phyloP scores from a whole-genome alignment of 2,113 vertebrate species.

The Scalopus aquaticus region DNA sequence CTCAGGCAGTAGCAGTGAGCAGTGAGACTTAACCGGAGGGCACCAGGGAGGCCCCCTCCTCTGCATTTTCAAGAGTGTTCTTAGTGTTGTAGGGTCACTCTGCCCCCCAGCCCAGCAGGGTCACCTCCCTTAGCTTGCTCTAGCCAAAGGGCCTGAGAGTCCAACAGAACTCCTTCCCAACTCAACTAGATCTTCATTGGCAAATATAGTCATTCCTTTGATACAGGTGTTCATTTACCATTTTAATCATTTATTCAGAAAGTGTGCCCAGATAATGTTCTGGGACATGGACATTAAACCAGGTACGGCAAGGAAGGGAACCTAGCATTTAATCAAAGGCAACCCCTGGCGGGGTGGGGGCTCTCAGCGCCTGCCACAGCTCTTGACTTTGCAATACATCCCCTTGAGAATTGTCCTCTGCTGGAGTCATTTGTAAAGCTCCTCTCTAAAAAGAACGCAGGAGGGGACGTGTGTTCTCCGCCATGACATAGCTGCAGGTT shows the following conservation, averaged over 20 bases:
- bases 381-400: slow-evolving; percentile 50
- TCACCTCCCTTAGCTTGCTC: neutral
- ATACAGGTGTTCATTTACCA: neutral
- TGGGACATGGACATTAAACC: neutral
- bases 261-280: neutral
- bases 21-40: no score
- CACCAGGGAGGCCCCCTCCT: no score
- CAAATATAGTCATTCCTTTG: neutral
- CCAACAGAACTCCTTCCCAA: neutral
- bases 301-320: neutral
- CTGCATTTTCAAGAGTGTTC: no score
- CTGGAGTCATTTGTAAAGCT: slow-evolving; percentile 73
- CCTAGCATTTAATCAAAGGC: neutral
- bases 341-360: neutral
- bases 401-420: slow-evolving; percentile 67
- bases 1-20: no score
- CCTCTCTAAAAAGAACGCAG: slow-evolving; percentile 49
- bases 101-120: neutral
- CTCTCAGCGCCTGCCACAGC: neutral
- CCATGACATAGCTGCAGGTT: slow-evolving; percentile 78
- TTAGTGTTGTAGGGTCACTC: no score
- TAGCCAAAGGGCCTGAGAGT: neutral
- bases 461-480: slow-evolving; percentile 59
- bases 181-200: neutral
- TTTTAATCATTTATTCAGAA: neutral